Evolutionary conservation across 2,797 vertebrate species (phyloP).

Genomic region (Pteropus rufus): DNA sequence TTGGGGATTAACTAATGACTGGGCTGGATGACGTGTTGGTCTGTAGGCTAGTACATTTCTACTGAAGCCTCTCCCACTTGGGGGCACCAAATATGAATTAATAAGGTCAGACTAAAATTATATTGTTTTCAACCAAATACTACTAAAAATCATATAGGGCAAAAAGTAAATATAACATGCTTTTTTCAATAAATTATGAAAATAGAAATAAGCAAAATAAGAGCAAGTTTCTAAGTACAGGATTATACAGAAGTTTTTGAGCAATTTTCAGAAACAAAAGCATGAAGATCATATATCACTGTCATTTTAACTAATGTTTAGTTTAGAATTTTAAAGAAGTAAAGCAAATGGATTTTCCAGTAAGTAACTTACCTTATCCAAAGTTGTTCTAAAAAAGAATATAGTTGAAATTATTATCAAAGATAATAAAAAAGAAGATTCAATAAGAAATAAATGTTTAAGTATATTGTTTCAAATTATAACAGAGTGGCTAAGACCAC

Average conservation of each 20-base stretch:
- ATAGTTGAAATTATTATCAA: conserved; percentile 36
- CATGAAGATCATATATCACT: conserved; percentile 43
- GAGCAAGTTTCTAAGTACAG: conserved; percentile 33
- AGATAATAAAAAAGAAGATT: conserved; percentile 11
- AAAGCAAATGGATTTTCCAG: conserved; percentile 61
- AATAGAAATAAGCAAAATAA: conserved; percentile 40
- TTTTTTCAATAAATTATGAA: conserved; percentile 46
- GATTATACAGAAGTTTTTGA: conserved; percentile 56
- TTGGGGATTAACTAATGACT: not conserved
- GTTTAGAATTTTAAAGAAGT: conserved; percentile 58
- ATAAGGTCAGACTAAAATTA: conserved; percentile 7
- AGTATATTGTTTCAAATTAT: conserved; percentile 30
- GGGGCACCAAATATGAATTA: conserved; percentile 22
- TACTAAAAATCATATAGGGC: not conserved
- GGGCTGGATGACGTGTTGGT: not conserved
- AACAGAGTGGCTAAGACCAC: not conserved
- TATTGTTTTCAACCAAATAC: conserved; percentile 18
- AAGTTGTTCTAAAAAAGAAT: conserved; percentile 49
- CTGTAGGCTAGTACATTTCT: not conserved
- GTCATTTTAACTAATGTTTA: conserved; percentile 55
- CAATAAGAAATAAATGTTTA: conserved; percentile 13
- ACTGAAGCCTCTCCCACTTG: not conserved
- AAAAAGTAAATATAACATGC: not conserved
- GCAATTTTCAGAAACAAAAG: conserved; percentile 63
- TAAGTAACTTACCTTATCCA: conserved; percentile 37